Percentiles rank a stretch among this genome's conserved stretches.
Conservation (phyloP, 2,888 invertebrate species). For the Chrysina gloriosa region DNA sequence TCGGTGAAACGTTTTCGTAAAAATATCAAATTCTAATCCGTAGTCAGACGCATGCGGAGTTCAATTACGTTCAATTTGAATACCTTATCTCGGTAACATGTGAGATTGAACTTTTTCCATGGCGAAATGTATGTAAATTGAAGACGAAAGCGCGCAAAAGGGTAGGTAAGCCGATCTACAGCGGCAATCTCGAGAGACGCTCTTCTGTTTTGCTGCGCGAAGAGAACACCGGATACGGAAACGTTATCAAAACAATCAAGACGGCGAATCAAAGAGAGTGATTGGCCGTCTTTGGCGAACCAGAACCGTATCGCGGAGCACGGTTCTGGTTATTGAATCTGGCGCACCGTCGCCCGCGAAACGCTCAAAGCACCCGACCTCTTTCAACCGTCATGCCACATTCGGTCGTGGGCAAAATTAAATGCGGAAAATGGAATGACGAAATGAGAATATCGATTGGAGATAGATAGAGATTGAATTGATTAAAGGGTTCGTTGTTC, state of each 20-base stretch:
- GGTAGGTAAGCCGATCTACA: constrained; percentile 45
- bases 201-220: constrained; percentile 45
- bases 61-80: constrained; percentile 37
- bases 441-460: neutral
- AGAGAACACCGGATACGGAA: constrained; percentile 54
- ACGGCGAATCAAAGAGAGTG: constrained; percentile 60
- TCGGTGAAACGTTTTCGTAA: constrained; percentile 8
- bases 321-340: constrained; percentile 61
- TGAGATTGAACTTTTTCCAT: constrained; percentile 40
- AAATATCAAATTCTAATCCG: constrained; percentile 31
- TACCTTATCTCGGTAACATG: constrained; percentile 31
- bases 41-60: constrained; percentile 24
- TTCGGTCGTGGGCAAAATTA: neutral
- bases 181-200: constrained; percentile 53
- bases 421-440: constrained; percentile 15
- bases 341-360: constrained; percentile 57
- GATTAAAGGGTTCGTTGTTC: too few species aligned
- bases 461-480: too few species aligned
- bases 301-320: constrained; percentile 39
- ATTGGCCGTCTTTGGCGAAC: constrained; percentile 52
- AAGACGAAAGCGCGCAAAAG: constrained; percentile 52
- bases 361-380: too few species aligned
- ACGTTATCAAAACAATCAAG: constrained; percentile 62
- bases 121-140: constrained; percentile 54
- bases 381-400: neutral